Evolutionary conservation across 2,888 invertebrate species (phyloP).

Genomic region (Rhyacophila evoluta): DNA sequence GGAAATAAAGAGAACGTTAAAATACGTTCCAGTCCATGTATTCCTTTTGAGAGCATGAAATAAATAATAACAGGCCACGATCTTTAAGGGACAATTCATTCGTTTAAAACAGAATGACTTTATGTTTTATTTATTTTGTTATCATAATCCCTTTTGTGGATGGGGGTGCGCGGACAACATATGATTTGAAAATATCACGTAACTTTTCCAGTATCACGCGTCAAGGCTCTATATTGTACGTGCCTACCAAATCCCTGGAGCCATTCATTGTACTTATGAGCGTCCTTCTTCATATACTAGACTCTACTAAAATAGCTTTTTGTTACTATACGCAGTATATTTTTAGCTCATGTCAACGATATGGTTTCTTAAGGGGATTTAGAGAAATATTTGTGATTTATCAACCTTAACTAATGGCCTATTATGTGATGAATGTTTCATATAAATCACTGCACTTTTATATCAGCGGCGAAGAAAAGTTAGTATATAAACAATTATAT

Average conservation of each 20-base stretch:
- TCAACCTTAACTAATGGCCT: background rate
- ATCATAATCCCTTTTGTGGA: background rate
- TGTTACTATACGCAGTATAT: background rate
- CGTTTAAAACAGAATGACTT: slow-evolving; percentile 14
- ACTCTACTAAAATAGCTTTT: background rate
- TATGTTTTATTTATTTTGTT: slow-evolving; percentile 18
- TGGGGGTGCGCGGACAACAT: slow-evolving; percentile 5
- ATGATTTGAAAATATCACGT: slow-evolving; percentile 37
- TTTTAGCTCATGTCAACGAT: background rate
- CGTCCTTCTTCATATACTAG: background rate
- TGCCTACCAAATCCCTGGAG: slow-evolving; percentile 42
- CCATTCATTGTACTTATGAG: slow-evolving; percentile 25
- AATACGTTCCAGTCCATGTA: no score
- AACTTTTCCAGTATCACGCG: slow-evolving; percentile 41
- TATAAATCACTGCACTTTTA: no score
- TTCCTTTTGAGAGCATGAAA: background rate
- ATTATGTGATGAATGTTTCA: background rate
- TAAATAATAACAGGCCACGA: background rate
- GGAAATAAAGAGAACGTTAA: no score
- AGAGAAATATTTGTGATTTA: background rate
- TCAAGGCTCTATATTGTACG: slow-evolving; percentile 43
- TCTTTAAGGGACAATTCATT: background rate
- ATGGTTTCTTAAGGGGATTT: background rate
- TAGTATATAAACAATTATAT: no score
- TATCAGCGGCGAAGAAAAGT: no score